These are phyloP conservation scores for Holothuria glaberrima DNA, from an alignment of 35 echinoderm and acorn worm species.

Conservation along the genomic window DNA sequence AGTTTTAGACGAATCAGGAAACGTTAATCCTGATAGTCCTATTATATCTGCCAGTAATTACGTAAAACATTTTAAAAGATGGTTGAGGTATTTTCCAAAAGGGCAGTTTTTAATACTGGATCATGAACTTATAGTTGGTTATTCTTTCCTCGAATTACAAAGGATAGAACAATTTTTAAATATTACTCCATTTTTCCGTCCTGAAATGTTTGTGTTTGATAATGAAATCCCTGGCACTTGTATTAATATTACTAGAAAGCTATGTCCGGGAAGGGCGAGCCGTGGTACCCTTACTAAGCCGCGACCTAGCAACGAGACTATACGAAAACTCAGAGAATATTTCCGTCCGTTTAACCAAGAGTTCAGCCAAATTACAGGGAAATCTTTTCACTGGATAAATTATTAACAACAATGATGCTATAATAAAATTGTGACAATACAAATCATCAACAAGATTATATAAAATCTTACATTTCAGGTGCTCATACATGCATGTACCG, in stretches of 20 bases:
- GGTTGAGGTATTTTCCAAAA: constrained; percentile 81
- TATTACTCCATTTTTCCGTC: constrained; percentile 16
- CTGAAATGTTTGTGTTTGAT: constrained; percentile 51
- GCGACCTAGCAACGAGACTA: constrained; percentile 28
- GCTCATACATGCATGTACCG: too few relatives aligned
- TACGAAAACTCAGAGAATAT: constrained; percentile 40
- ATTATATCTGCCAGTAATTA: constrained; percentile 75
- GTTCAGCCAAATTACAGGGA: constrained; percentile 42
- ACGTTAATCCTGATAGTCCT: constrained; percentile 70
- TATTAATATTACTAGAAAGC: constrained; percentile 15
- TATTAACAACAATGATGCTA: background rate
- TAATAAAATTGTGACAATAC: too few relatives aligned
- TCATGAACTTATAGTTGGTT: constrained; percentile 44
- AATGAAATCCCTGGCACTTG: constrained; percentile 25
- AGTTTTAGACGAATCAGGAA: constrained; percentile 63
- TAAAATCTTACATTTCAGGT: too few relatives aligned
- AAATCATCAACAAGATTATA: too few relatives aligned
- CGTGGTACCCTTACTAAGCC: constrained; percentile 26
- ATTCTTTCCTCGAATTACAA: constrained; percentile 35
- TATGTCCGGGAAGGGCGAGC: constrained; percentile 4
- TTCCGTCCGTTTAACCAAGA: constrained; percentile 52
- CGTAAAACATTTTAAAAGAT: constrained; percentile 73
- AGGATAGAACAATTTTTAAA: constrained; percentile 42
- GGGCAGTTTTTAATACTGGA: constrained; percentile 63
- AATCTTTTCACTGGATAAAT: constrained; percentile 41